These are phyloP conservation scores for Eulemur macaco DNA, from an alignment of 2,113 vertebrate genomes.

Conservation along the genomic window DNA sequence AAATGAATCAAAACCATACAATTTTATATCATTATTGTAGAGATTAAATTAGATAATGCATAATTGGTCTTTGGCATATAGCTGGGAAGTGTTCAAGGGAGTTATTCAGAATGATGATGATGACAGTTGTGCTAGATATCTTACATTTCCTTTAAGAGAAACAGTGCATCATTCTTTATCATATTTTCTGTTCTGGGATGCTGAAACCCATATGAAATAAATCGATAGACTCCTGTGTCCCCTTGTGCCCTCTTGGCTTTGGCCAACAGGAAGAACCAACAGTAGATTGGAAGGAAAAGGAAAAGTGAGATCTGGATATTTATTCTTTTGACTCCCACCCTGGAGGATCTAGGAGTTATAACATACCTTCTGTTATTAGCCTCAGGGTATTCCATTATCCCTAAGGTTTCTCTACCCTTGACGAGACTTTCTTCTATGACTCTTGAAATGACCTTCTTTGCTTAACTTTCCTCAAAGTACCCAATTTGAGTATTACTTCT, in stretches of 20 bases:
- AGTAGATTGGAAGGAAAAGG: neutral
- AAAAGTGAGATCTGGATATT: neutral
- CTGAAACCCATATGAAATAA: neutral
- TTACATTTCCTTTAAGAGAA: neutral
- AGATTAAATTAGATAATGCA: neutral
- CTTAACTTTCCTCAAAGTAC: neutral
- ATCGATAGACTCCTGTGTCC: neutral
- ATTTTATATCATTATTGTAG: neutral
- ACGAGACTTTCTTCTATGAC: neutral
- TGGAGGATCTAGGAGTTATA: too few relatives aligned
- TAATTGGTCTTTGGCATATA: neutral
- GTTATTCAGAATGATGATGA: neutral
- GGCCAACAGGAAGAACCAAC: neutral
- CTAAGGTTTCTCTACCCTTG: neutral
- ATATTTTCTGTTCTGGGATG: neutral
- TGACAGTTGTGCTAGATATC: neutral
- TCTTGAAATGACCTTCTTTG: neutral
- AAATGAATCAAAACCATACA: neutral
- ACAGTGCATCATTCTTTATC: rapidly evolving
- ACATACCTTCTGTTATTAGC: neutral
- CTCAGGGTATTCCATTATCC: neutral
- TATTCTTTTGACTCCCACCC: neutral
- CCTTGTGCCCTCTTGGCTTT: neutral
- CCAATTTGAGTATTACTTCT: neutral
- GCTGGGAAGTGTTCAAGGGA: neutral